Base-by-base conservation (phyloP, 92 coral and sea anemone genomes). In the Isaurus tuberculatus region DNA sequence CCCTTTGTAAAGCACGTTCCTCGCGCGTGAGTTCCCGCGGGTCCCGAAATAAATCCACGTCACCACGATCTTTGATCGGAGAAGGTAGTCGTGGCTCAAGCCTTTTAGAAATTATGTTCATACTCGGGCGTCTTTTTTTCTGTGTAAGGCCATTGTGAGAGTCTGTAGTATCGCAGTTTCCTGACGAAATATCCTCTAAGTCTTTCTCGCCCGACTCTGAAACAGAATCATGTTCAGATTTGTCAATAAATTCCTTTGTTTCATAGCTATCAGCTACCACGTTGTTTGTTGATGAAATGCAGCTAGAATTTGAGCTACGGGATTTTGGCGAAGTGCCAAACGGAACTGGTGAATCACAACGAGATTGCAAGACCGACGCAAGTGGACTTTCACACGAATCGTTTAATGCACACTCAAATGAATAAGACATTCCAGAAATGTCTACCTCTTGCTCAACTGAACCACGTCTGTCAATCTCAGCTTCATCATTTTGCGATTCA, bases 11-110 rank as follows among this genome's bases (percentile, higher is more conserved):
- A 23, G 99, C 99, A 64, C 99, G 95, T 82, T 96, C 98, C 83
- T 96, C 99, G 53, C 99, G 99, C 74, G 99, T 96, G 51, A 96
- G 89, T 79, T 94, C 86, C 79, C 98, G 90, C 6, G 99, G 99
- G 77, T 96, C 99, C 90, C 98, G 96, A 78, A 88, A 94, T 73
- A 96, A 84, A 88, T 92, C 98, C 25, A 95, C 97, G 30, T 84
- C 70, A 16, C 81, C 90, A 51, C 85, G 71, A n/a, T 51, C 84
- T 44, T 80, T 84, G 65, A 90, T 93, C 22, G 82, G 82, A 14
- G 82, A 77, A 32, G 82, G 82, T 33, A 77, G 25, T 16, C 82
- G 70, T 29, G 82, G 53, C 51, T 77, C 82, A 0, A 77, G 26
- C 57, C 82, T 77, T 70, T 77, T 77, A 1, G 82, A 77, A 46